A percentile compares a stretch with the other conserved stretches of the same genome.
Evolutionary conservation across 2,113 vertebrate species (phyloP).

Genomic region (Anolis carolinensis): DNA sequence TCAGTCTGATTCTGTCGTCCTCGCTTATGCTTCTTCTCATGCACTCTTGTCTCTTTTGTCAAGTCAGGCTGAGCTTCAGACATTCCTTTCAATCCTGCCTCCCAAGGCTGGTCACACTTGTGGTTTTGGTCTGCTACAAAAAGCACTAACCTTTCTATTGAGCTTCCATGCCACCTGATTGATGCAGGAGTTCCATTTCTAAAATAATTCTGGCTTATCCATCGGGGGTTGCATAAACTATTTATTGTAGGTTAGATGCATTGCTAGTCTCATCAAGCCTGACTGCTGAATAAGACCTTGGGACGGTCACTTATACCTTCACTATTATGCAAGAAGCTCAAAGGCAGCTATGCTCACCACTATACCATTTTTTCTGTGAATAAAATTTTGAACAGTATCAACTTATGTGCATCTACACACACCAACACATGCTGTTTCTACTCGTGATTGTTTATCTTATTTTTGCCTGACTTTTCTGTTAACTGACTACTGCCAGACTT

Average conservation of each 20-base stretch:
- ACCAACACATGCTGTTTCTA: too few species aligned
- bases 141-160: background rate
- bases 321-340: background rate
- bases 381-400: background rate
- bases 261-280: background rate
- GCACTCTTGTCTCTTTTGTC: background rate
- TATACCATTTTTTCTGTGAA: background rate
- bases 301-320: background rate
- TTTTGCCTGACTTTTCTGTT: background rate
- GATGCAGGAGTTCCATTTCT: background rate
- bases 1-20: background rate
- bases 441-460: background rate
- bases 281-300: background rate
- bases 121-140: background rate
- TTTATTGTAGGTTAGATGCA: background rate
- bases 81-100: background rate
- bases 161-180: background rate
- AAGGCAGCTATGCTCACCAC: too few species aligned
- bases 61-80: background rate
- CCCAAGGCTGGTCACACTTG: background rate
- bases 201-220: background rate
- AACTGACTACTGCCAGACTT: background rate
- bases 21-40: background rate
- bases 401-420: too few species aligned
- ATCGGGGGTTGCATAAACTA: background rate